Evolutionary conservation across 1,140 invertebrate species (phyloP), one percentile per base, ranked within the genome.

Genomic region (Lepeophtheirus salmonis): DNA sequence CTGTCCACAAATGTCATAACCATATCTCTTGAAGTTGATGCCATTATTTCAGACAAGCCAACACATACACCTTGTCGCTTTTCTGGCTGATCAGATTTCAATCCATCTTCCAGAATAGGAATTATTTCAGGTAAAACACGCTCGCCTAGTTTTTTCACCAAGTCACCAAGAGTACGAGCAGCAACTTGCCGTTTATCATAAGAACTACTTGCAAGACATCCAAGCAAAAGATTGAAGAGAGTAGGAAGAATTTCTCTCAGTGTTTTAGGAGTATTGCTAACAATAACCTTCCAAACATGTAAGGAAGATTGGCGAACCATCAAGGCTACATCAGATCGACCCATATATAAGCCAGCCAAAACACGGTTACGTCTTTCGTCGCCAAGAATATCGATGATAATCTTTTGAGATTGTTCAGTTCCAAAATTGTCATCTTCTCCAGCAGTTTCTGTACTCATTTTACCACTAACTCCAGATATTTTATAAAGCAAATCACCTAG

Each of bases 371-470:
- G 75, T 55, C 90, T 74, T 65, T 96, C 89, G 2, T 77, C 77
- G 10, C 95, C 94, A 3, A 97, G 74, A 3, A 86, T 81, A 18
- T 77, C 78, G 13, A 24, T 26, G 30, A 63, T 50, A 49, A 75
- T 71, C 65, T 74, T 74, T 67, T 96, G 89, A 0, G 90, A 95
- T 65, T 89, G 84, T 72, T 97, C 94, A 0, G 95, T 97, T 56
- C 94, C 95, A 74, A 98, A 96, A 70, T 97, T 98, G 69, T 98
- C 95, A 72, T 98, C 95, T 70, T 98, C 95, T 66, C 84, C 86
- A 2, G 89, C 89, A 1, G 91, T 97, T 74, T 96, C 91, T 0
- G 95, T 97, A 14, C 88, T 94, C 90, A 97, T 97, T 74, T 98
- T 98, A 52, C 94, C 94, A 56, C 89, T 87, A 0, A 97, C 91